Base-by-base conservation (phyloP, 1,140 invertebrate genomes). In the Euwallacea fornicatus region DNA sequence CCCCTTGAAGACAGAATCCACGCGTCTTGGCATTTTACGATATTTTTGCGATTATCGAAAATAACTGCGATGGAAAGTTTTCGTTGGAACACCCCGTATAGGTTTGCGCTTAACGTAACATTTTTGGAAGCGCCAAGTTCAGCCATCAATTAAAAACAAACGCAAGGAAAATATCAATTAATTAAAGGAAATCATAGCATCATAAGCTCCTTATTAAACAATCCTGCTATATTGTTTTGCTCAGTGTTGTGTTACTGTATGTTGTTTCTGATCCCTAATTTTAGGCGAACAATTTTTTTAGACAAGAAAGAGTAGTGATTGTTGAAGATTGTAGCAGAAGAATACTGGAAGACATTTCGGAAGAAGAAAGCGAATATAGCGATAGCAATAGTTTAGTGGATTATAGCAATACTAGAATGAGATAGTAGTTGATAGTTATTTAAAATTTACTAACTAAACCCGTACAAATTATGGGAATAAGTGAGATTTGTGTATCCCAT, bases 331-430 rank as follows among this genome's bases (percentile, higher is more conserved):
- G 71, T 64, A 68, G 71, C 64, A 72, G 42, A 33, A 74, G 76
- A 66, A 67, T 70, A 46, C 72, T 80, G 76, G 78, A 78, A 78
- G 78, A 79, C 62, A 80, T 80, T 66, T 62, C 78, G 75, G 78
- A 80, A 76, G 77, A 80, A 76, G 71, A 72, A 74, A 78, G 76
- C 74, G 78, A 79, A 73, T 73, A 76, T 67, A 76, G 76, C 74
- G 78, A 70, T 70, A 72, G 73, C 64, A 75, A 72, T 72, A 70
- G 67, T 64, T 46, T 76, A 72, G 70, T 68, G 54, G 66, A 62
- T 11, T 58, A 61, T 69, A 62, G 61, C 60, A 68, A 63, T 70
- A 73, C 60, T 60, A 69, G 61, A 59, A 47, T 59, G 55, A 75
- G 76, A 73, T 78, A 76, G 76, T 79, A 78, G 72, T 54, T 6